Conservation (phyloP, 2,113 vertebrate genomes). For the Pontoporia blainvillei region DNA sequence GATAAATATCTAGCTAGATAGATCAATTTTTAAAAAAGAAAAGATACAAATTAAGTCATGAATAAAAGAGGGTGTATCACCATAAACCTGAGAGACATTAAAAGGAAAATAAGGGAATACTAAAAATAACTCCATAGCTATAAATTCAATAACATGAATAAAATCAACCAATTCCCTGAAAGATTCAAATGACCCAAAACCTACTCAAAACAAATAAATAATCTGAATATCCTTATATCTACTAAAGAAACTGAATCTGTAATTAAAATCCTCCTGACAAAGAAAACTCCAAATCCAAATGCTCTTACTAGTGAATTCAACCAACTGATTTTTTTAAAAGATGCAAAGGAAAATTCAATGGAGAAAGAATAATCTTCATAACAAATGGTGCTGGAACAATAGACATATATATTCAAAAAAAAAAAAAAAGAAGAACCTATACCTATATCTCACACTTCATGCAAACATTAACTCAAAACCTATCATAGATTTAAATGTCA, state of each 20-base stretch:
- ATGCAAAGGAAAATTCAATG: not conserved
- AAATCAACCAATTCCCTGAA: not conserved
- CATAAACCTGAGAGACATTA: not conserved
- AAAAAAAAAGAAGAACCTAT: not conserved
- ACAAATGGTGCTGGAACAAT: not conserved
- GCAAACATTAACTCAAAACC: not conserved
- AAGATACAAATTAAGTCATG: not conserved
- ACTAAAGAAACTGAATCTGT: not conserved
- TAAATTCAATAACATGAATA: not conserved
- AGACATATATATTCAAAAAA: not conserved
- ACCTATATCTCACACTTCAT: not conserved
- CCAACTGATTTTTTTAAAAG: not conserved
- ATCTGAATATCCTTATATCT: not conserved
- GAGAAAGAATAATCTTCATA: not conserved
- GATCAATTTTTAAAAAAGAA: not conserved
- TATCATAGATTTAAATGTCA: not conserved
- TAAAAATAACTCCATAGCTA: not conserved
- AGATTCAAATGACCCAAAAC: not conserved
- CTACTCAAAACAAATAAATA: not conserved
- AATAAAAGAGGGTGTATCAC: not conserved
- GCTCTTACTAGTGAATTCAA: not conserved
- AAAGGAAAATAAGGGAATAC: not conserved
- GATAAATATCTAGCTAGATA: not conserved
- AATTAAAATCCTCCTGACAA: not conserved
- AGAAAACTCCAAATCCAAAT: not conserved